Evolutionary conservation across 1,140 invertebrate genomes (phyloP).

Genomic region (Acyrthosiphon pisum): DNA sequence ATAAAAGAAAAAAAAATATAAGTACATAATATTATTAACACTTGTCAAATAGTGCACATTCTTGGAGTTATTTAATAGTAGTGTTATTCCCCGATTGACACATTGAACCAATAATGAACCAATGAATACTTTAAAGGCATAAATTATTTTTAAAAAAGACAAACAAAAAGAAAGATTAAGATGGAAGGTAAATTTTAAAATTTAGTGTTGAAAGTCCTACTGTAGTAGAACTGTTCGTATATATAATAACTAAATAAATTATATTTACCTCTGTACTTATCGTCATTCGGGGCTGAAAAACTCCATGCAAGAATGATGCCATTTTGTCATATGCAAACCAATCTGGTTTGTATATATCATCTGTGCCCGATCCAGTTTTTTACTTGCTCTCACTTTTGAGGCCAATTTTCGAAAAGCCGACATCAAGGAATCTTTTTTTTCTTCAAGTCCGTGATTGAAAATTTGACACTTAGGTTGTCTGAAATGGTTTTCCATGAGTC

Average conservation of each 20-base stretch:
- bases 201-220: too few species aligned
- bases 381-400: neutral
- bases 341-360: neutral
- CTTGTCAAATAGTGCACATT: too few species aligned
- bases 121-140: too few species aligned
- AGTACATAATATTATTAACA: too few species aligned
- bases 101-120: too few species aligned
- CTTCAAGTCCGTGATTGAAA: neutral
- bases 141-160: too few species aligned
- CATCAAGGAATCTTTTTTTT: constrained; percentile 28
- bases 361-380: constrained; percentile 21
- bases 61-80: too few species aligned
- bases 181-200: too few species aligned
- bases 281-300: neutral
- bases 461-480: neutral
- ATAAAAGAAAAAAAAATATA: too few species aligned
- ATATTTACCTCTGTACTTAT: neutral
- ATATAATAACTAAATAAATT: neutral
- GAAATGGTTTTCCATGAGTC: neutral
- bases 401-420: neutral
- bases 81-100: too few species aligned
- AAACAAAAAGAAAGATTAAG: too few species aligned
- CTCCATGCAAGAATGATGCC: neutral
- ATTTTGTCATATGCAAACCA: neutral
- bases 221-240: too few species aligned